These are phyloP conservation scores for Empis livida DNA, from an alignment of 2,888 invertebrate species.

Conservation along the genomic window DNA sequence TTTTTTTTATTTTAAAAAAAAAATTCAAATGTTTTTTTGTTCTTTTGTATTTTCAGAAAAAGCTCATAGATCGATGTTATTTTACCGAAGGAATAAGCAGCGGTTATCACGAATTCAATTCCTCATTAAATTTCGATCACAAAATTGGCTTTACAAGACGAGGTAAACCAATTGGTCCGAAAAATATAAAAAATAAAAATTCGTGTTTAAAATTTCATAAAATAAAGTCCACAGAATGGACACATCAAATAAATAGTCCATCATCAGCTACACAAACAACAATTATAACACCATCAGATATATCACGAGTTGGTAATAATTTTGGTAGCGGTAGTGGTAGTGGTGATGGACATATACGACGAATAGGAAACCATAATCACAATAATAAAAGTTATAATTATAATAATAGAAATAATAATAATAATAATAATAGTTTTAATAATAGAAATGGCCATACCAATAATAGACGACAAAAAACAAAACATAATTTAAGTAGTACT, in stretches of 20 bases:
- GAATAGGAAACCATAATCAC: constrained; percentile 20
- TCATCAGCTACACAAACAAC: constrained; percentile 9
- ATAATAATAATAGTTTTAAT: constrained; percentile 23
- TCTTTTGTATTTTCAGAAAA: constrained; percentile 23
- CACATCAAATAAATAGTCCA: constrained; percentile 9
- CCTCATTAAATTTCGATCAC: constrained; percentile 31
- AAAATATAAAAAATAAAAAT: constrained; percentile 18
- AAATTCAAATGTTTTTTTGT: too few species aligned
- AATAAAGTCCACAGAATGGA: background rate
- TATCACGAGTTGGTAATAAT: too few species aligned
- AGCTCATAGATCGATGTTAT: constrained; percentile 34
- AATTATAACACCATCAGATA: constrained; percentile 13
- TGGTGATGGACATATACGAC: constrained; percentile 14
- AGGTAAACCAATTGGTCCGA: constrained; percentile 34
- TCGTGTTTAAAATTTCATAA: background rate
- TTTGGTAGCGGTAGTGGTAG: constrained; percentile 14
- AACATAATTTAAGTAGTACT: constrained; percentile 28
- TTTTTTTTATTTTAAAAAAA: too few species aligned
- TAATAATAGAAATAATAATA: constrained; percentile 16
- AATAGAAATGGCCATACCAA: constrained; percentile 15
- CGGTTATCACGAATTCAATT: constrained; percentile 35
- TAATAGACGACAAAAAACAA: constrained; percentile 13
- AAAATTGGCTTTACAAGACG: constrained; percentile 34
- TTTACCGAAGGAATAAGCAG: constrained; percentile 34
- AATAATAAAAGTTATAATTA: constrained; percentile 13